Base-by-base conservation (phyloP, 1,140 invertebrate species). In the Platorchestia sp. region DNA sequence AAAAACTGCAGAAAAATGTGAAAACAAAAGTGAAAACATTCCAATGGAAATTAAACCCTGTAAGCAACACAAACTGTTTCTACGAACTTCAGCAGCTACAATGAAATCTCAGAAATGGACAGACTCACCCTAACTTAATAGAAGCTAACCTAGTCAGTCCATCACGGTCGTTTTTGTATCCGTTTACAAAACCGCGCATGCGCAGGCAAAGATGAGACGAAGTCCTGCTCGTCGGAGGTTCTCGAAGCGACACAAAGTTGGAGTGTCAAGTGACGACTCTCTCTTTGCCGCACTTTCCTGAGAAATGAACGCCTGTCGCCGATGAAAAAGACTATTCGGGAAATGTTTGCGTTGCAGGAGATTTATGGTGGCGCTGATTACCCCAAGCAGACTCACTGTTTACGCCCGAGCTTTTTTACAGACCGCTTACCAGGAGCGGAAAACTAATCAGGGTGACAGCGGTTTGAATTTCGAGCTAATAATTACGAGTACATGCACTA, bases 331-430 rank as follows among this genome's bases (percentile, higher is more conserved):
- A 44, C 44, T 93, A 93, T 93, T 93, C 91, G 91, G 45, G 45
- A 93, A 93, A 93, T 93, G 91, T 93, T 93, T 93, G 91, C 91
- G 91, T 93, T 93, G n/a, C 45, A 10, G 7, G 91, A 93, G 91
- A 93, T 93, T 93, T 93, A 93, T 93, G 91, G 91, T 93, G 0
- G 45, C 43, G 45, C 36, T 93, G 45, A 93, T 93, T 93, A 93
- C 45, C 91, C 36, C 43, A 22, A n/a, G 45, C 91, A 44, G 36
- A 44, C 45, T n/a, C 44, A 93, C 45, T 42, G 91, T 93, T n/a
- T 93, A 44, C 27, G 6, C 47, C 45, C 36, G 36, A 44, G 45
- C 44, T 89, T 89, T 89, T 89, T 89, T 89, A 89, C 16, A 44
- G 87, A 89, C 3, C 87, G 87, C 14, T 89, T 89, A 44, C 87